These are phyloP conservation scores for Corticium candelabrum DNA, from an alignment of 37 sponge, comb jelly and placozoan genomes.

Conservation along the genomic window DNA sequence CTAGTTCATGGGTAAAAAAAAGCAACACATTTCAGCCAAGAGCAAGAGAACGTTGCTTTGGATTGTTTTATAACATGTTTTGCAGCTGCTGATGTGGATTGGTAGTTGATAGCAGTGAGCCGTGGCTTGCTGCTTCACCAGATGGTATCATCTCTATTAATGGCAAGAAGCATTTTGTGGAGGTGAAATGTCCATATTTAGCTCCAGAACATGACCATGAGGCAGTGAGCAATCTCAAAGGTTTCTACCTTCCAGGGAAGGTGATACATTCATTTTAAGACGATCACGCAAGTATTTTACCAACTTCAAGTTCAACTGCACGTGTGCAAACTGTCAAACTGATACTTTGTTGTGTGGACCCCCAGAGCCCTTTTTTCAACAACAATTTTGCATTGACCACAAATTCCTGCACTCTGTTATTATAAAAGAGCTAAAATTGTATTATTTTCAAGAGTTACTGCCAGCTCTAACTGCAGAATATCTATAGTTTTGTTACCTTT, in stretches of 20 bases:
- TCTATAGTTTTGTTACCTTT: too few species aligned
- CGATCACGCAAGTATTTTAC: conserved; percentile 17
- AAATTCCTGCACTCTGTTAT: neutral
- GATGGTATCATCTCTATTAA: conserved; percentile 11
- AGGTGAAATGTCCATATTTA: conserved; percentile 20
- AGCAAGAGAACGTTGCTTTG: too few species aligned
- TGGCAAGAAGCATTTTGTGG: conserved; percentile 3
- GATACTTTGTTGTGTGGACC: conserved; percentile 14
- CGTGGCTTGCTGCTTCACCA: conserved; percentile 22
- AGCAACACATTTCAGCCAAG: too few species aligned
- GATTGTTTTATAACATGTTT: too few species aligned
- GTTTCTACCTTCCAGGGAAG: neutral
- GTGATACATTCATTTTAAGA: neutral
- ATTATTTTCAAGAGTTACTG: neutral
- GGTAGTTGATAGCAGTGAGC: neutral
- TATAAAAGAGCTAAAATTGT: neutral
- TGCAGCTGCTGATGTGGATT: conserved; percentile 5
- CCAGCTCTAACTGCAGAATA: neutral
- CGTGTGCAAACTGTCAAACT: neutral
- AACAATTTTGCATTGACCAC: too few species aligned
- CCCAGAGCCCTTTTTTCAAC: neutral
- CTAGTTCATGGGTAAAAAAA: too few species aligned
- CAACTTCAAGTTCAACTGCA: conserved; percentile 8
- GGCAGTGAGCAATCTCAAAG: neutral
- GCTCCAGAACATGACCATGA: conserved; percentile 3